A percentile compares a stretch with the other conserved stretches of the same genome.
These are phyloP conservation scores for Drosophila kepulauana DNA, from an alignment of 1,140 invertebrate species.

Conservation along the genomic window DNA sequence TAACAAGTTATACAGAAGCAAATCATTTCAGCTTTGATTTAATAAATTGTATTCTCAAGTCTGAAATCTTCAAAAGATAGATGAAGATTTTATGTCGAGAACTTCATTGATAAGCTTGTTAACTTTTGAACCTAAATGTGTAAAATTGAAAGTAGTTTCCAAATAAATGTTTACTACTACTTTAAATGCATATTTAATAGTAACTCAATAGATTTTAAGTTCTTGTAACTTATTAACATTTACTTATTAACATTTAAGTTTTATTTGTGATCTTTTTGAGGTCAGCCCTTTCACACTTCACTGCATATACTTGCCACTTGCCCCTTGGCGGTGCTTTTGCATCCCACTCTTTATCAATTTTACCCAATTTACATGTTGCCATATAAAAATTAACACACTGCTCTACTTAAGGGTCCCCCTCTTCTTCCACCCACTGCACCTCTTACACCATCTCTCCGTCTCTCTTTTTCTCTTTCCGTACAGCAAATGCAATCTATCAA, in stretches of 20 bases:
- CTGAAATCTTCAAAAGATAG: too few species aligned
- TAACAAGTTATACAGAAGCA: too few species aligned
- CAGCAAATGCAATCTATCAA: constrained; percentile 78
- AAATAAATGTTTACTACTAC: background rate
- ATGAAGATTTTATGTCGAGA: too few species aligned
- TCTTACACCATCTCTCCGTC: constrained; percentile 1
- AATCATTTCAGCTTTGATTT: too few species aligned
- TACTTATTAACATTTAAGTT: constrained; percentile 6
- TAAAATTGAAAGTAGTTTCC: background rate
- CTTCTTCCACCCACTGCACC: constrained; percentile 3
- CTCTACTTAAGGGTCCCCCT: constrained; percentile 40
- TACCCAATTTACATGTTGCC: constrained; percentile 65
- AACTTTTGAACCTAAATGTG: background rate
- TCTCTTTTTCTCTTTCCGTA: background rate
- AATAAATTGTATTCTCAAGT: too few species aligned
- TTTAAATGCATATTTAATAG: background rate
- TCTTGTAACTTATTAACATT: constrained; percentile 10
- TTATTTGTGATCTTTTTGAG: constrained; percentile 41
- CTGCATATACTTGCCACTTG: constrained; percentile 1
- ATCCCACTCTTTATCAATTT: constrained; percentile 40
- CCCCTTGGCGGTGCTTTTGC: constrained; percentile 34
- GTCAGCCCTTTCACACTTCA: constrained; percentile 67
- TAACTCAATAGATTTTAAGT: background rate
- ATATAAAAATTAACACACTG: constrained; percentile 62
- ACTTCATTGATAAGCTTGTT: background rate